Evolutionary conservation across 2,888 invertebrate species (phyloP).

Genomic region (Troides oblongomaculatus): DNA sequence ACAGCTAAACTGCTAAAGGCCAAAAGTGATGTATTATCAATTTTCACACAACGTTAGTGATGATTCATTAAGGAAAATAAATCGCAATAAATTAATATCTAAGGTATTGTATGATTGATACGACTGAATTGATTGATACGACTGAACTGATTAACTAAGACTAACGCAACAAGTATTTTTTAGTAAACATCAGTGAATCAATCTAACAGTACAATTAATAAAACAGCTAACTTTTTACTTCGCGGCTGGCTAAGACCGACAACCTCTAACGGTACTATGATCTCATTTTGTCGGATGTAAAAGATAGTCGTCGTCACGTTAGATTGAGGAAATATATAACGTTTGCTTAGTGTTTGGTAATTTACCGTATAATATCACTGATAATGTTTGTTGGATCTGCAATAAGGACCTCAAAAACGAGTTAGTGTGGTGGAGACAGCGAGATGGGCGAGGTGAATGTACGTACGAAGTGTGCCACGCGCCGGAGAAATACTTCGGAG

Average conservation of each 20-base stretch:
- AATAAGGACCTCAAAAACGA: conserved; percentile 29
- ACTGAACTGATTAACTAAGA: background rate
- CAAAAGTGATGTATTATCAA: too few species aligned
- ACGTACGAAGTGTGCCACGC: conserved; percentile 78
- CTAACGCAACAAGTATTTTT: background rate
- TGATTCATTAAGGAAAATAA: too few species aligned
- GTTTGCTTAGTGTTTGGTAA: background rate
- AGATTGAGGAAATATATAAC: background rate
- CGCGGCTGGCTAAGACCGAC: conserved; percentile 55
- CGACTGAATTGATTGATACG: too few species aligned
- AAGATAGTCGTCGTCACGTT: background rate
- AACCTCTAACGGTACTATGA: conserved; percentile 70
- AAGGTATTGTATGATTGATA: too few species aligned
- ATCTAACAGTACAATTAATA: conserved; percentile 40
- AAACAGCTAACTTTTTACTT: conserved; percentile 48
- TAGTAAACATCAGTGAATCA: conserved; percentile 41
- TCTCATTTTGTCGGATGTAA: conserved; percentile 51
- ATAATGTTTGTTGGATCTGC: background rate
- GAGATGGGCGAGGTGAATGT: conserved; percentile 76
- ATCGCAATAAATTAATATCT: too few species aligned
- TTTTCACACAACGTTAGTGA: too few species aligned
- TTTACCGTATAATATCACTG: background rate
- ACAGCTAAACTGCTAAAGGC: too few species aligned
- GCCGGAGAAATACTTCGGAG: conserved; percentile 76
- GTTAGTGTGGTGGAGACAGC: conserved; percentile 48